Evolutionary conservation across 2,888 invertebrate genomes (phyloP).

Genomic region (Pheosia gnoma): DNA sequence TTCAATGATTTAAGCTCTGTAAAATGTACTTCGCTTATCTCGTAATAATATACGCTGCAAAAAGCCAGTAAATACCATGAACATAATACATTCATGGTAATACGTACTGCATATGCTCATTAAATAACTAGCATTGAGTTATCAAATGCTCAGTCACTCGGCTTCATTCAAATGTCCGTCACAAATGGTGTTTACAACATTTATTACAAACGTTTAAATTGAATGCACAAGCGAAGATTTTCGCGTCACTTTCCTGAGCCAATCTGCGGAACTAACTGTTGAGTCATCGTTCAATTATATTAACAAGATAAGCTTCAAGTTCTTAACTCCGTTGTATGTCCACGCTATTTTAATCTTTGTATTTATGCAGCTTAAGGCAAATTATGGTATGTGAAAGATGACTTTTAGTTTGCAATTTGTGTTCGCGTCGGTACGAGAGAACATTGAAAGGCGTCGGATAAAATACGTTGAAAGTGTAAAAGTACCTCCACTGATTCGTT

Average conservation of each 20-base stretch:
- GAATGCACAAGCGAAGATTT: constrained; percentile 43
- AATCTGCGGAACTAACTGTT: constrained; percentile 54
- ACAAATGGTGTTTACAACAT: constrained; percentile 11
- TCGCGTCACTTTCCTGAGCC: constrained; percentile 58
- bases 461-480: constrained; percentile 40
- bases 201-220: constrained; percentile 23
- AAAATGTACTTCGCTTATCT: no score
- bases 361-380: constrained; percentile 10
- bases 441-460: constrained; percentile 32
- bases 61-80: no score
- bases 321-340: constrained; percentile 12
- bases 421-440: constrained; percentile 33
- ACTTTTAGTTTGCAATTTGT: constrained; percentile 47
- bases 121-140: neutral
- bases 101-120: neutral
- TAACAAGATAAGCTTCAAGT: constrained; percentile 30
- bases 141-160: constrained; percentile 7
- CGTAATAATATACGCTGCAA: no score
- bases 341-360: constrained; percentile 30
- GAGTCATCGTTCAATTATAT: constrained; percentile 48
- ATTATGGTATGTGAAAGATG: constrained; percentile 25
- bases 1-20: no score
- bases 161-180: constrained; percentile 21
- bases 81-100: no score
- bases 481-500: constrained; percentile 33